Evolutionary conservation across 2,888 invertebrate genomes (phyloP).

Genomic region (Perizoma affinitatum): DNA sequence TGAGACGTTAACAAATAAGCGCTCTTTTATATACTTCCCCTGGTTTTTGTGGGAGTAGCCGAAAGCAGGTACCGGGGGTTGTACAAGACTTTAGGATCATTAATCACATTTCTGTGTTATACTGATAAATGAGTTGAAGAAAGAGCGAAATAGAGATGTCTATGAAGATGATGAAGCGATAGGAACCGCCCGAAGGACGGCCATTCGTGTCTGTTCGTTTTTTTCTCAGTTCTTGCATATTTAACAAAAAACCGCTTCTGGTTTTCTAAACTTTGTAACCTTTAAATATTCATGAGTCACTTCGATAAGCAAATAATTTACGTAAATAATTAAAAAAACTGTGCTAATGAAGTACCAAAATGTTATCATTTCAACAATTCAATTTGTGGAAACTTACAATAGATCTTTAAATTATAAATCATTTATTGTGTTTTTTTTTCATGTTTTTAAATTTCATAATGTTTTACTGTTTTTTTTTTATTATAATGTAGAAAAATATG

Average conservation of each 20-base stretch:
- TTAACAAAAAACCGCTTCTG: conserved; percentile 14
- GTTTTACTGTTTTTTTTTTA: conserved; percentile 1
- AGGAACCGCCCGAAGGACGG: conserved; percentile 61
- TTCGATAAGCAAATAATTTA: conserved; percentile 13
- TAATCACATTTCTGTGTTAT: conserved; percentile 73
- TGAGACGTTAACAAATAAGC: conserved; percentile 76
- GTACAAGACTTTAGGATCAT: conserved; percentile 52
- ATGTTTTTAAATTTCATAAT: conserved; percentile 12
- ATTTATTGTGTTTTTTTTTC: conserved; percentile 9
- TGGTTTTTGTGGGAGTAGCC: conserved; percentile 70
- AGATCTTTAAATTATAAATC: conserved; percentile 17
- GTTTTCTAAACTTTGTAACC: conserved; percentile 14
- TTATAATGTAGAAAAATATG: background rate
- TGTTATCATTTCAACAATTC: conserved; percentile 15
- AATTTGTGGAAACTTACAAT: conserved; percentile 16
- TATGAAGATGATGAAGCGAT: conserved; percentile 45
- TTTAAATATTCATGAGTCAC: conserved; percentile 27
- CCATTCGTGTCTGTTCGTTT: conserved; percentile 44
- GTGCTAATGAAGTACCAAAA: conserved; percentile 25
- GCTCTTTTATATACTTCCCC: conserved; percentile 54
- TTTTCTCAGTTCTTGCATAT: conserved; percentile 17
- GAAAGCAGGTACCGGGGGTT: conserved; percentile 71
- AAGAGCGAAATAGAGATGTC: conserved; percentile 70
- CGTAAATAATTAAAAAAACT: conserved; percentile 19
- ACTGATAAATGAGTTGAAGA: conserved; percentile 65